These are phyloP conservation scores for Nomada flava DNA, from an alignment of 2,888 invertebrate species.

Conservation along the genomic window DNA sequence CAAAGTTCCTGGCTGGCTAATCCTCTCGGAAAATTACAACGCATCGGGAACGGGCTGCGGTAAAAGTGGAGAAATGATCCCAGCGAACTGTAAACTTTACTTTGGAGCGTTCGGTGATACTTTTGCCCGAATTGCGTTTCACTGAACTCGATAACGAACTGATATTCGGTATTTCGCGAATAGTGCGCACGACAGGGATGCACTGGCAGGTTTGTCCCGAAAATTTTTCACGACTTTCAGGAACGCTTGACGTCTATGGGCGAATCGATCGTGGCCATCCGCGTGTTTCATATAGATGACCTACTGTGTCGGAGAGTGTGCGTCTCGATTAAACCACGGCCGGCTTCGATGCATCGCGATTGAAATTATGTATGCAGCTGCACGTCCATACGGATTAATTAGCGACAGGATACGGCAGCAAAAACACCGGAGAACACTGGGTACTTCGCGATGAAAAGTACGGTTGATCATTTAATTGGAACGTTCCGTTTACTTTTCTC, in stretches of 20 bases:
- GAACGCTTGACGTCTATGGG: neutral
- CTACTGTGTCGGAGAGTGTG: constrained; percentile 28
- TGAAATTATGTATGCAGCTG: constrained; percentile 41
- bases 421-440: constrained; percentile 2
- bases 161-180: neutral
- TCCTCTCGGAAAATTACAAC: constrained; percentile 3
- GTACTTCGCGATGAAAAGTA: neutral
- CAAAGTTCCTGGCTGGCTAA: neutral
- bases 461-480: neutral
- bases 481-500: neutral
- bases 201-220: neutral
- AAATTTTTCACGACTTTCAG: neutral
- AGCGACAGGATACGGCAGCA: neutral
- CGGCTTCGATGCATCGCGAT: constrained; percentile 32
- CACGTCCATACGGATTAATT: constrained; percentile 25
- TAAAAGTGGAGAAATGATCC: constrained; percentile 9
- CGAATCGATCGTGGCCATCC: constrained; percentile 20
- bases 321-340: constrained; percentile 51
- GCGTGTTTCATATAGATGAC: neutral
- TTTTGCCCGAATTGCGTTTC: neutral
- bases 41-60: constrained; percentile 1
- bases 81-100: constrained; percentile 17
- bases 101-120: neutral
- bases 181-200: neutral
- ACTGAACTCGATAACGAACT: neutral